These are phyloP conservation scores for Lepus oiostolus DNA, from an alignment of 2,797 vertebrate species.

Conservation along the genomic window DNA sequence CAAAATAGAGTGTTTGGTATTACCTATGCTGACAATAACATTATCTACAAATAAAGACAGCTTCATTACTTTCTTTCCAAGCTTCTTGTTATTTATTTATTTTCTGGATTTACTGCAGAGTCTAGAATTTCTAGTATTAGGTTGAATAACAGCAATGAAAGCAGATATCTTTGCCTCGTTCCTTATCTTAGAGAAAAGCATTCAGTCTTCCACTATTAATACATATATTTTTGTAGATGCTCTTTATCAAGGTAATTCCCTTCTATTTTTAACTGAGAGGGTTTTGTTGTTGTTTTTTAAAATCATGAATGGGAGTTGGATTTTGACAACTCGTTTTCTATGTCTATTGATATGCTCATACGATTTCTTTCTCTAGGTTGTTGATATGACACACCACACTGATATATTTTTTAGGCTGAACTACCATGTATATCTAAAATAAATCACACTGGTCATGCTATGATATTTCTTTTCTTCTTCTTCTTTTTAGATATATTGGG, in stretches of 20 bases:
- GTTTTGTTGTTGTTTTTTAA: neutral
- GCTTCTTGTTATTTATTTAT: neutral
- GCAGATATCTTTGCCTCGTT: neutral
- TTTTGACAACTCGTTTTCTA: neutral
- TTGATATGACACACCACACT: neutral
- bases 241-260: neutral
- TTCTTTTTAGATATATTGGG: neutral
- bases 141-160: neutral
- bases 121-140: neutral
- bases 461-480: neutral
- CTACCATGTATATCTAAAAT: neutral
- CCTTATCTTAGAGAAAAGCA: neutral
- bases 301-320: neutral
- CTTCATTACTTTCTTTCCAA: neutral
- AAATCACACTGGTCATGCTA: neutral
- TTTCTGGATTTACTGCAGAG: neutral
- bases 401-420: neutral
- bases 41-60: neutral
- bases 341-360: neutral
- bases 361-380: conserved; percentile 6
- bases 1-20: neutral
- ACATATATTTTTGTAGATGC: neutral
- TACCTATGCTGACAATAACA: neutral
- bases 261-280: neutral
- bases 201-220: neutral